phyloP scores from a whole-genome alignment of 2,888 invertebrate species.

The Tyria jacobaeae region DNA sequence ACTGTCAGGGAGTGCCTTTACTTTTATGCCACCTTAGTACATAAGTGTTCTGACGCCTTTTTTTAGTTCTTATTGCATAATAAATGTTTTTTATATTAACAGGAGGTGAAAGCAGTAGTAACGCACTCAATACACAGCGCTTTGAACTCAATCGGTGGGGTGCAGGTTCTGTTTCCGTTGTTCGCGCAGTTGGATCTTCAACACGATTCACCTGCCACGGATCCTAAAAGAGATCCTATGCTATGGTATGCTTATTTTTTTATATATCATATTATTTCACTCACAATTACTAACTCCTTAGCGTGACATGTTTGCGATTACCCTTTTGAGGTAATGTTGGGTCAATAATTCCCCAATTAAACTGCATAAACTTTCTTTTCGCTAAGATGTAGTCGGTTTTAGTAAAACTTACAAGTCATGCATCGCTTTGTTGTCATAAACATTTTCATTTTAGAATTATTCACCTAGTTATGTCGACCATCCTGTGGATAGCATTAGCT shows the following conservation, averaged over 20 bases:
- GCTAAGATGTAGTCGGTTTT: not conserved
- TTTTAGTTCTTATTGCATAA: constrained; percentile 17
- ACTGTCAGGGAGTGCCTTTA: too few species aligned
- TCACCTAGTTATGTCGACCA: too few species aligned
- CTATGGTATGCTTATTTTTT: constrained; percentile 89
- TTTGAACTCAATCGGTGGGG: constrained; percentile 99
- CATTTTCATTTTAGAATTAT: too few species aligned
- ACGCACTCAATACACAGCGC: constrained; percentile 99
- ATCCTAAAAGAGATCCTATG: constrained; percentile 94
- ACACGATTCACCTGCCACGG: constrained; percentile 92
- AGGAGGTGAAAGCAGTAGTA: constrained; percentile 99
- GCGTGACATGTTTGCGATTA: not conserved
- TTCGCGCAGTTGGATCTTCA: constrained; percentile 99
- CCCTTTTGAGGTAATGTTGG: too few species aligned
- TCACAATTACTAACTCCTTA: too few species aligned
- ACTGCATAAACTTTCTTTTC: not conserved
- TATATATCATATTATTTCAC: not conserved
- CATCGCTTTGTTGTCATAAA: too few species aligned
- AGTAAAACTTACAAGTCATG: too few species aligned
- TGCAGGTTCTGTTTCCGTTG: constrained; percentile 98
- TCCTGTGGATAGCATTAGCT: too few species aligned
- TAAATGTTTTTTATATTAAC: too few species aligned
- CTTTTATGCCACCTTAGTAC: too few species aligned
- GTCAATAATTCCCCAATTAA: too few species aligned
- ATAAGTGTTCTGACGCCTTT: too few species aligned